phyloP scores from a whole-genome alignment of 2,797 vertebrate species.

The Coregonus suidteri region DNA sequence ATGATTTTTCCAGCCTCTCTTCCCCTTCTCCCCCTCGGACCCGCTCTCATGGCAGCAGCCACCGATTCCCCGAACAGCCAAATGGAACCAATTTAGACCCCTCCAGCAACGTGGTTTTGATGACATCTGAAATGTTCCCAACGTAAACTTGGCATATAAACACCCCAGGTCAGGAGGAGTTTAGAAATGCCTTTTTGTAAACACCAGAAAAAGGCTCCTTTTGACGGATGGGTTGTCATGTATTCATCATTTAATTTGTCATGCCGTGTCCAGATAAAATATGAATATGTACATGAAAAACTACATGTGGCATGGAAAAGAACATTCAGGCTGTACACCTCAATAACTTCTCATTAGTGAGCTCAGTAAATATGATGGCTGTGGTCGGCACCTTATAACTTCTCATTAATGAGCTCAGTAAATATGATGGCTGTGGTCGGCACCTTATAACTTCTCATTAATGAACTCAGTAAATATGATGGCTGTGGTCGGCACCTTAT shows the following conservation, averaged over 20 bases:
- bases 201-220: slow-evolving; percentile 29
- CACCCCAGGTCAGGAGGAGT: slow-evolving; percentile 48
- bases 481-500: too few relatives aligned
- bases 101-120: slow-evolving; percentile 54
- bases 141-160: slow-evolving; percentile 50
- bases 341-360: slow-evolving; percentile 31
- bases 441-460: too few relatives aligned
- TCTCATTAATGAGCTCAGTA: too few relatives aligned
- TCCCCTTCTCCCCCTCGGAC: slow-evolving; percentile 20
- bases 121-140: slow-evolving; percentile 59
- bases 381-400: slow-evolving; percentile 16
- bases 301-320: slow-evolving; percentile 3
- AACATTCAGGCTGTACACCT: slow-evolving; percentile 1
- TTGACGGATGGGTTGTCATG: slow-evolving; percentile 39
- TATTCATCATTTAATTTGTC: slow-evolving; percentile 41
- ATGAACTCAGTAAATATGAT: too few relatives aligned
- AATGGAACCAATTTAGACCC: slow-evolving; percentile 62
- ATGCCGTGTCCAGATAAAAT: slow-evolving; percentile 24
- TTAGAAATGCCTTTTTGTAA: slow-evolving; percentile 53
- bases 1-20: slow-evolving; percentile 42
- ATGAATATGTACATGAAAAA: slow-evolving; percentile 5
- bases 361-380: slow-evolving; percentile 14
- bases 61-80: slow-evolving; percentile 18
- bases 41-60: slow-evolving; percentile 32
- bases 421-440: too few relatives aligned